Percentiles rank a stretch among this genome's conserved stretches.
Evolutionary conservation across 30 jellyfish, hydroid and myxozoan species (phyloP).

Genomic region (Pelagia noctiluca): DNA sequence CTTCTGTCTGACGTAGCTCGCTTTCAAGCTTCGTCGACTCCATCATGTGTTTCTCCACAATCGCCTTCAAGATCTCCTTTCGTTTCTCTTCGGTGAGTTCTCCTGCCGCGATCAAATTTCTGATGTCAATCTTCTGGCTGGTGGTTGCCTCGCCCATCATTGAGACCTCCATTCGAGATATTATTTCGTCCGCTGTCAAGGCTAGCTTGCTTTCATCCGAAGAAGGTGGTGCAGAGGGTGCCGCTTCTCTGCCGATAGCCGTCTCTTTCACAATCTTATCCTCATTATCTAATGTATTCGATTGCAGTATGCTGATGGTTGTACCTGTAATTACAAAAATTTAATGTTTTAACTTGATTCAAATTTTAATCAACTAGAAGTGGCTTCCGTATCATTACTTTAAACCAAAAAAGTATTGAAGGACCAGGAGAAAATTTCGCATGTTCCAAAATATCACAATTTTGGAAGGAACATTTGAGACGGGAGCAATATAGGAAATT

Average conservation of each 20-base stretch:
- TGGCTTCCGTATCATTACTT: too few species aligned
- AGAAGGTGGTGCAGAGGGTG: constrained; percentile 12
- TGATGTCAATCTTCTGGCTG: constrained; percentile 65
- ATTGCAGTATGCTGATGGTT: constrained; percentile 11
- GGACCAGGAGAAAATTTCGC: too few species aligned
- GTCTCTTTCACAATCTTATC: constrained; percentile 17
- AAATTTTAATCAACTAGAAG: too few species aligned
- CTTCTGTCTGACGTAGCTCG: constrained; percentile 70
- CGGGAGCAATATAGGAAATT: too few species aligned
- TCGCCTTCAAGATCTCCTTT: constrained; percentile 76
- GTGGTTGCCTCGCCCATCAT: constrained; percentile 88
- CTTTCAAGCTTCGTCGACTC: constrained; percentile 86
- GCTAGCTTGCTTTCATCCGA: constrained; percentile 32
- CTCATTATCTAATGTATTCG: constrained; percentile 15
- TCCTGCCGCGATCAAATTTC: constrained; percentile 83
- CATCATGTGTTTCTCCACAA: constrained; percentile 84
- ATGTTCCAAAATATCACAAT: too few species aligned
- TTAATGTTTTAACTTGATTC: too few species aligned
- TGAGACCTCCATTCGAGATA: constrained; percentile 79
- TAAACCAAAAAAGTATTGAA: too few species aligned
- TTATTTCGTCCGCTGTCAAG: constrained; percentile 80
- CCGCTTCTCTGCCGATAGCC: constrained; percentile 13
- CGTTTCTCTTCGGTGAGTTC: constrained; percentile 90
- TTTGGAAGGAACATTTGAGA: too few species aligned
- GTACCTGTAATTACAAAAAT: neutral